A percentile compares a stretch with the other conserved stretches of the same genome.
Evolutionary conservation across 1,140 invertebrate genomes (phyloP).

Genomic region (Zaprionus africanus): DNA sequence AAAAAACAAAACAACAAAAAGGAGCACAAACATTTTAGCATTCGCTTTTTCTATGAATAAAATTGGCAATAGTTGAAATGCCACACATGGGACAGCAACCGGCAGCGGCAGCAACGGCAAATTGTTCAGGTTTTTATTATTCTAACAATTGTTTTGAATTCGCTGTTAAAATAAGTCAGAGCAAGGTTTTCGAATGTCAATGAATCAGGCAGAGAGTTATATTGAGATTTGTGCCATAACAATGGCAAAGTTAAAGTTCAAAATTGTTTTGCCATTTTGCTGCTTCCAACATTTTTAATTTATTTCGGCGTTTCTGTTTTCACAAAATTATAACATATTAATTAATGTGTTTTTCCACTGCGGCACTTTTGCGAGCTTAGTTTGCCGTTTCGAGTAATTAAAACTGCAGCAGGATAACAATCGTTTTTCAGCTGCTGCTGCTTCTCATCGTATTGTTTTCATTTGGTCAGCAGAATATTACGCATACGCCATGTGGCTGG

Average conservation of each 20-base stretch:
- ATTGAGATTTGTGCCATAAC: neutral
- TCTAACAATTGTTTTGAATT: slow-evolving; percentile 29
- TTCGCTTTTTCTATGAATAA: slow-evolving; percentile 26
- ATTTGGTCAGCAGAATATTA: slow-evolving; percentile 46
- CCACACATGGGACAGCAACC: slow-evolving; percentile 25
- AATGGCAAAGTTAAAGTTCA: neutral
- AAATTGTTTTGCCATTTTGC: neutral
- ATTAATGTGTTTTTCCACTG: slow-evolving; percentile 26
- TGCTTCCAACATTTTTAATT: neutral
- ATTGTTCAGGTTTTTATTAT: slow-evolving; percentile 18
- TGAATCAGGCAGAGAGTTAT: neutral
- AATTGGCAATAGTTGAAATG: slow-evolving; percentile 23
- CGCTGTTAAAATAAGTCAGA: slow-evolving; percentile 6
- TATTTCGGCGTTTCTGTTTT: neutral
- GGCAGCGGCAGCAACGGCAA: neutral
- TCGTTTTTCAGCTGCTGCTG: slow-evolving; percentile 34
- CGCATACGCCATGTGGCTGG: slow-evolving; percentile 61
- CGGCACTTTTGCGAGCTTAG: slow-evolving; percentile 17
- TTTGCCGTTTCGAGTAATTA: slow-evolving; percentile 51
- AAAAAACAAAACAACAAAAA: neutral
- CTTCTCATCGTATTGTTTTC: slow-evolving; percentile 23
- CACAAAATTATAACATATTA: slow-evolving; percentile 16
- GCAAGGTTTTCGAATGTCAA: neutral
- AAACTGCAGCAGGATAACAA: slow-evolving; percentile 54
- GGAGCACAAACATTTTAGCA: neutral